These are phyloP conservation scores for Labeo calbasu DNA, from an alignment of 2,797 vertebrate genomes.

Conservation along the genomic window DNA sequence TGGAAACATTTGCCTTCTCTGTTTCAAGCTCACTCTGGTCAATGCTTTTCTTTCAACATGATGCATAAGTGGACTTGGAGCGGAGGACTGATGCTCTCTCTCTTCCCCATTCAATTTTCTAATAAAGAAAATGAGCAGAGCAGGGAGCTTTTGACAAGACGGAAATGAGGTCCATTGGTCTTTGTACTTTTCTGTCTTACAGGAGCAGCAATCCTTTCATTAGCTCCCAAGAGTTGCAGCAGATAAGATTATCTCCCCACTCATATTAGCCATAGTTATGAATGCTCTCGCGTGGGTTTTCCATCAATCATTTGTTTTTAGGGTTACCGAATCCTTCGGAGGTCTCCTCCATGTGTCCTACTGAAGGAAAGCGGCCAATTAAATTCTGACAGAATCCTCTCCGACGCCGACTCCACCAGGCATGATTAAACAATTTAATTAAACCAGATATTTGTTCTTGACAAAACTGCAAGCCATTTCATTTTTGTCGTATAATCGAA, in stretches of 20 bases:
- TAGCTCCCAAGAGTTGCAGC: conserved; percentile 24
- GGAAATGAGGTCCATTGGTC: conserved; percentile 24
- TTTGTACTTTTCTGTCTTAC: conserved; percentile 14
- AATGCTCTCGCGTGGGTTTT: conserved; percentile 49
- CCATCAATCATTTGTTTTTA: conserved; percentile 63
- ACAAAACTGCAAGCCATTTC: conserved; percentile 47
- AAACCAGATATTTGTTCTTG: conserved; percentile 57
- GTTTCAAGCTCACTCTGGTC: conserved; percentile 33
- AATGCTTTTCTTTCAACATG: background rate
- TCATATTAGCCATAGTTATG: conserved; percentile 61
- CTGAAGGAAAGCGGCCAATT: conserved; percentile 57
- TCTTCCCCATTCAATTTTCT: conserved; percentile 16
- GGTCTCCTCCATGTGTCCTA: conserved; percentile 44
- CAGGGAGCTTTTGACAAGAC: conserved; percentile 7
- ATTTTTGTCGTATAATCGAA: conserved; percentile 36
- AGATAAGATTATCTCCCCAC: conserved; percentile 35
- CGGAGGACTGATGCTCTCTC: conserved; percentile 32
- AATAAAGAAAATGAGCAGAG: conserved; percentile 23
- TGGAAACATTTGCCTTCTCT: conserved; percentile 38
- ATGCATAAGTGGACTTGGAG: conserved; percentile 12
- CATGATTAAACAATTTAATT: conserved; percentile 59
- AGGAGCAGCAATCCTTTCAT: conserved; percentile 11
- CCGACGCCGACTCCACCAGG: conserved; percentile 48
- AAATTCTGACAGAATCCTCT: conserved; percentile 56
- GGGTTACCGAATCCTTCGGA: conserved; percentile 64